Conservation (phyloP, 1,140 invertebrate species). For the Cardiocondyla obscurior region DNA sequence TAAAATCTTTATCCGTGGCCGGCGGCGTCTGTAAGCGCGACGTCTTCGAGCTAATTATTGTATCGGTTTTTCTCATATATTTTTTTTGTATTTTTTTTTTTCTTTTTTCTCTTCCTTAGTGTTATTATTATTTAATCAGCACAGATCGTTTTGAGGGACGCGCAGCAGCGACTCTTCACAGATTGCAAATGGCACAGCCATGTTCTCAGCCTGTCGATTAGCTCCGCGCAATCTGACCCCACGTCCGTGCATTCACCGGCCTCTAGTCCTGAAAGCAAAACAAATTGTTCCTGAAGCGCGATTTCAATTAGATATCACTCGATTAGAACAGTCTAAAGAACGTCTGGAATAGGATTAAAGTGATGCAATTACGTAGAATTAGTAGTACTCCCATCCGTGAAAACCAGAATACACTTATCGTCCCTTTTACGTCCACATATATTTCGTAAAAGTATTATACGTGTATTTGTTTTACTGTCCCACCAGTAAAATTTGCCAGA, state of each 20-base stretch:
- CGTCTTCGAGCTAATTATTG: neutral
- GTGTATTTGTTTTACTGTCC: slow-evolving; percentile 51
- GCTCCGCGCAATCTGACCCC: slow-evolving; percentile 82
- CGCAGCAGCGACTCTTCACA: slow-evolving; percentile 82
- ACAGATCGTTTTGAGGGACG: slow-evolving; percentile 82
- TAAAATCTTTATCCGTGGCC: slow-evolving; percentile 1
- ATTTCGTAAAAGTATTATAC: slow-evolving; percentile 15
- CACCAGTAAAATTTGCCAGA: slow-evolving; percentile 55
- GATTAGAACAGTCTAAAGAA: neutral
- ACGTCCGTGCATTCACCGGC: slow-evolving; percentile 82
- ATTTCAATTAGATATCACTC: neutral
- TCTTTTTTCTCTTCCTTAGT: slow-evolving; percentile 11
- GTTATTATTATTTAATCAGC: slow-evolving; percentile 61
- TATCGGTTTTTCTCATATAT: slow-evolving; percentile 7
- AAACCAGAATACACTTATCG: neutral
- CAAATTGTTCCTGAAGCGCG: neutral
- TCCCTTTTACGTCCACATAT: neutral
- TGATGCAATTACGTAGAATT: neutral
- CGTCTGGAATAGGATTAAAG: neutral
- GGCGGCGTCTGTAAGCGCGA: slow-evolving; percentile 30
- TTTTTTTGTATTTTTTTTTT: no score
- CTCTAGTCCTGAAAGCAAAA: slow-evolving; percentile 76
- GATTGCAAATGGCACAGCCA: slow-evolving; percentile 84
- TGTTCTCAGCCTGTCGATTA: slow-evolving; percentile 83
- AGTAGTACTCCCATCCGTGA: neutral